These are phyloP conservation scores for Ischnura elegans DNA, from an alignment of 2,888 invertebrate species.

Conservation along the genomic window DNA sequence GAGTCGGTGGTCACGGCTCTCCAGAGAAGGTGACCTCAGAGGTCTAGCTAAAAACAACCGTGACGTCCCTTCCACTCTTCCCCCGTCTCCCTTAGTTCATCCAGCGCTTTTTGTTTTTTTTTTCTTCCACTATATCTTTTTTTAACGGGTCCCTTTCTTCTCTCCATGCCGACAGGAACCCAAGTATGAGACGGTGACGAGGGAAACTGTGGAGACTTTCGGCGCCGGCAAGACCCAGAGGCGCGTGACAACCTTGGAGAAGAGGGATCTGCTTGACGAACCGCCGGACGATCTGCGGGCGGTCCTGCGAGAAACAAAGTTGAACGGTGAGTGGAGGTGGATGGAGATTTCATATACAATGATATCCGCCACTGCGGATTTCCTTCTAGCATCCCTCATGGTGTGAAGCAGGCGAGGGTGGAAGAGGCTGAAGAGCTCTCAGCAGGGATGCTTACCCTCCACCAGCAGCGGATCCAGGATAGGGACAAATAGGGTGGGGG, in stretches of 20 bases:
- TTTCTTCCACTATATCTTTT: neutral
- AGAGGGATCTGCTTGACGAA: conserved; percentile 79
- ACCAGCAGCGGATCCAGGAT: too few species aligned
- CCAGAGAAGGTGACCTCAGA: neutral
- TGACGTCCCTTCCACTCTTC: neutral
- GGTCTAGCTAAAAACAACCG: conserved; percentile 18
- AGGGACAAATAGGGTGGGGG: too few species aligned
- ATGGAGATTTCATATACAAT: neutral
- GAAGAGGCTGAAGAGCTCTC: too few species aligned
- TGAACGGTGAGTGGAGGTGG: neutral
- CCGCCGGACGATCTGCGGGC: conserved; percentile 75
- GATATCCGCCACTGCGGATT: too few species aligned
- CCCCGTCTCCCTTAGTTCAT: neutral
- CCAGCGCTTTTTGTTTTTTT: neutral
- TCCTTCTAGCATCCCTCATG: too few species aligned
- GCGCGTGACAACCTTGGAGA: conserved; percentile 82
- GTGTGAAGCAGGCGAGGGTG: too few species aligned
- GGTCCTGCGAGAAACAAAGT: neutral
- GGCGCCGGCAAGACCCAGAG: conserved; percentile 83
- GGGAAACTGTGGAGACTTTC: conserved; percentile 84
- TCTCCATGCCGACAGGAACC: conserved; percentile 78
- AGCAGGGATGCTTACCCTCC: too few species aligned
- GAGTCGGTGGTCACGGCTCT: neutral
- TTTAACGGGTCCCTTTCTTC: conserved; percentile 3
- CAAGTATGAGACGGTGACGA: conserved; percentile 83